phyloP scores from a whole-genome alignment of 2,113 vertebrate species.

The Tupaia tana region DNA sequence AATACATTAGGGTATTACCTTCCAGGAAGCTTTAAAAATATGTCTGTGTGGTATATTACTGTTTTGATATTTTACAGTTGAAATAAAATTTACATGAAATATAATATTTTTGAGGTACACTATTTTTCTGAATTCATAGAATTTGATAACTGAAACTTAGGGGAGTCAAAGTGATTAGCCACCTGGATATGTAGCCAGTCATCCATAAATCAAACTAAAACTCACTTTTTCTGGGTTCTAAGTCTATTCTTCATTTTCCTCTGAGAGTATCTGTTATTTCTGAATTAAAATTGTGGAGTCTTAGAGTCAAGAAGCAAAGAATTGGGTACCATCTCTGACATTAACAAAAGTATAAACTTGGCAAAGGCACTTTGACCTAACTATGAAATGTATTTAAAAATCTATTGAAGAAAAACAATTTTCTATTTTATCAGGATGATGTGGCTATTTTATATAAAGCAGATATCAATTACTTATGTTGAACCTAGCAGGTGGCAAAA shows the following conservation, averaged over 20 bases:
- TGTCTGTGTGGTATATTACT: neutral
- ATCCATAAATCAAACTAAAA: neutral
- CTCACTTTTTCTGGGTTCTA: neutral
- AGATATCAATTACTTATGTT: neutral
- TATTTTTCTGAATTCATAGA: neutral
- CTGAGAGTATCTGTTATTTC: neutral
- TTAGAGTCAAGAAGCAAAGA: neutral
- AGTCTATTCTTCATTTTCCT: neutral
- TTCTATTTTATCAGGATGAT: neutral
- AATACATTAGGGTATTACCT: neutral
- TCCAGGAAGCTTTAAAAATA: neutral
- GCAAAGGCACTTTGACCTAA: neutral
- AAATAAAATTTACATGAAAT: conserved; percentile 4
- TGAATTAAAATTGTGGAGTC: neutral
- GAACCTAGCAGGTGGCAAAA: neutral
- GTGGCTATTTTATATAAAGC: neutral
- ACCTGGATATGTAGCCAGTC: neutral
- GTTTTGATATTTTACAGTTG: neutral
- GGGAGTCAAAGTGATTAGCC: neutral
- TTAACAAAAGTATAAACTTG: neutral
- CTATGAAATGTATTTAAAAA: neutral
- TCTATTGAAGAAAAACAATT: neutral
- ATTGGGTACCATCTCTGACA: neutral
- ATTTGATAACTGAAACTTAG: neutral
- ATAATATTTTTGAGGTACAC: neutral